A percentile compares a stretch with the other conserved stretches of the same genome.
Conservation (phyloP, 2,888 invertebrate species). For the Rhagophthalmus giganteus region DNA sequence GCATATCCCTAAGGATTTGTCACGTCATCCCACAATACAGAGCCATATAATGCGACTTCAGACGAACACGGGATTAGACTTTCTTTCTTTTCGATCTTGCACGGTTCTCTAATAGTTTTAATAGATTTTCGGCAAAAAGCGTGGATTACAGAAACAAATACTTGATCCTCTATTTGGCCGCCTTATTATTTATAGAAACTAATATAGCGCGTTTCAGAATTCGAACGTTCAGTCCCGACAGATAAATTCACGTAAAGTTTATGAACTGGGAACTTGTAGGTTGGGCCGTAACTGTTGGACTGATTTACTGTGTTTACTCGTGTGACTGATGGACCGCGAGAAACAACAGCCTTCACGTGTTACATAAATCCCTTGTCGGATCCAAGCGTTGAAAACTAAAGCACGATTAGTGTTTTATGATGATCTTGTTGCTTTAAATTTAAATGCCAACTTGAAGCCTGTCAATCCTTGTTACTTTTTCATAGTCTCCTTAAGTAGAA, state of each 20-base stretch:
- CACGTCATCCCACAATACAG: conserved; percentile 52
- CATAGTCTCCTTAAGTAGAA: conserved; percentile 7
- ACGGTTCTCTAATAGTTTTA: conserved; percentile 36
- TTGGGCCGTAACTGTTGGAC: conserved; percentile 40
- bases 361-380: conserved; percentile 49
- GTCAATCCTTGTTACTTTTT: conserved; percentile 29
- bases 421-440: conserved; percentile 30
- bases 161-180: too few species aligned
- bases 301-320: conserved; percentile 52
- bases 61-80: conserved; percentile 26
- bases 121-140: conserved; percentile 19
- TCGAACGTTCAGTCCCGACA: conserved; percentile 49
- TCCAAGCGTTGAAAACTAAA: conserved; percentile 33
- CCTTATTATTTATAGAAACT: too few species aligned
- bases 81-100: conserved; percentile 28
- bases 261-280: conserved; percentile 50
- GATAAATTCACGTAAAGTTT: conserved; percentile 52
- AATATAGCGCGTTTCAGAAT: conserved; percentile 51
- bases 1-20: conserved; percentile 50
- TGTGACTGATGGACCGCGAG: conserved; percentile 54
- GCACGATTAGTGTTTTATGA: conserved; percentile 38
- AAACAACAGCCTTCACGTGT: conserved; percentile 55
- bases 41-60: conserved; percentile 29
- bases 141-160: not conserved
- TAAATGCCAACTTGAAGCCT: conserved; percentile 27